Percentiles rank a stretch among this genome's conserved stretches.
phyloP scores from a whole-genome alignment of 2,797 vertebrate genomes.

The Chelon auratus region DNA sequence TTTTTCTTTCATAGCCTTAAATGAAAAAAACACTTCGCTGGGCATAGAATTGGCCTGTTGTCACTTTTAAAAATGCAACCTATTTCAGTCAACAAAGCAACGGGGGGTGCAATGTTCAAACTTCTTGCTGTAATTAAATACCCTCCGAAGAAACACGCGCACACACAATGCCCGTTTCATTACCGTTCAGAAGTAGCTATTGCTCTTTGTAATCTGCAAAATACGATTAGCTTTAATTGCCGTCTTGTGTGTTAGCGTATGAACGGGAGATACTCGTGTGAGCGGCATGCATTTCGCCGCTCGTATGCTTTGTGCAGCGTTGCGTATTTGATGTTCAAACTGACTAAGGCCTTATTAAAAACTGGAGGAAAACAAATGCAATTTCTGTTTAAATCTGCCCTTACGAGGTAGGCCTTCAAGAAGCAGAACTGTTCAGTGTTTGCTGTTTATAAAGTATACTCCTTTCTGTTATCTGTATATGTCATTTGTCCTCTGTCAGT shows the following conservation, averaged over 20 bases:
- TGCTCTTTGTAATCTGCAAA: slow-evolving; percentile 38
- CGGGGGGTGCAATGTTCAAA: slow-evolving; percentile 40
- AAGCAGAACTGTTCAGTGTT: background rate
- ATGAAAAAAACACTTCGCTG: slow-evolving; percentile 35
- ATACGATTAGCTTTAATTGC: slow-evolving; percentile 46
- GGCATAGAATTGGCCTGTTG: slow-evolving; percentile 23
- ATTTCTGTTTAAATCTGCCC: background rate
- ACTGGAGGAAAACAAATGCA: background rate
- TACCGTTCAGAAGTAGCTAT: slow-evolving; percentile 25
- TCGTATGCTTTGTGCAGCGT: background rate
- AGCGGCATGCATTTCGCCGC: background rate
- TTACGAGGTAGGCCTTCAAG: background rate
- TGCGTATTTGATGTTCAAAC: slow-evolving; percentile 15
- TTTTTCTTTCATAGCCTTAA: slow-evolving; percentile 7
- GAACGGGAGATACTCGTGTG: background rate
- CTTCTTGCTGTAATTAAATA: slow-evolving; percentile 57
- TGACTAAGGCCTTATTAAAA: slow-evolving; percentile 20
- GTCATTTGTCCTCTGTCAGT: background rate
- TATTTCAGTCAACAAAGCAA: slow-evolving; percentile 52
- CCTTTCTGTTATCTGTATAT: background rate
- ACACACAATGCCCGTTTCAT: slow-evolving; percentile 25
- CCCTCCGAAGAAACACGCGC: slow-evolving; percentile 36
- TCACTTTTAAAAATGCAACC: slow-evolving; percentile 40
- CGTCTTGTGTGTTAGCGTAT: slow-evolving; percentile 1
- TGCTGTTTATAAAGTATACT: slow-evolving; percentile 1